These are phyloP conservation scores for Pteruthius melanotis DNA, from an alignment of 2,113 vertebrate species.

Conservation along the genomic window DNA sequence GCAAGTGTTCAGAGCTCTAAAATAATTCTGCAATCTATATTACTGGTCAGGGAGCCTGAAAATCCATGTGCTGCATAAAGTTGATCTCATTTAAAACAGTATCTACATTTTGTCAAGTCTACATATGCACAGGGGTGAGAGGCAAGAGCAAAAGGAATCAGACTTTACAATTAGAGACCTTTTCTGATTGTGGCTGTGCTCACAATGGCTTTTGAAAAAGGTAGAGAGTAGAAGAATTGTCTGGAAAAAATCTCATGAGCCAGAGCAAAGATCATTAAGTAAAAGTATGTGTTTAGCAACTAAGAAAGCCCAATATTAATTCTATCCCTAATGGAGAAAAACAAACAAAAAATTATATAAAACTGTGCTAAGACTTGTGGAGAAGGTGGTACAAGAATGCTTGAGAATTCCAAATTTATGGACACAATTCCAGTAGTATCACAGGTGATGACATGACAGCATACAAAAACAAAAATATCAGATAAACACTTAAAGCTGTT, in stretches of 20 bases:
- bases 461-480: background rate
- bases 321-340: background rate
- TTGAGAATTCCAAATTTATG: background rate
- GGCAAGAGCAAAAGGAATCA: background rate
- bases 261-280: background rate
- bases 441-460: background rate
- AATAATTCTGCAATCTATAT: background rate
- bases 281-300: background rate
- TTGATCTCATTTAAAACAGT: background rate
- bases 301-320: background rate
- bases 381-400: background rate
- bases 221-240: background rate
- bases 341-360: background rate
- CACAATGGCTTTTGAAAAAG: background rate
- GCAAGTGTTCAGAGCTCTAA: background rate
- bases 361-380: background rate
- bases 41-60: background rate
- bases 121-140: background rate
- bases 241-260: background rate
- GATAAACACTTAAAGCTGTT: background rate
- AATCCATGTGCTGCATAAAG: background rate
- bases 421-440: background rate
- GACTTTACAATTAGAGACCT: background rate
- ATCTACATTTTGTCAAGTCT: background rate
- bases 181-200: background rate